Base-by-base conservation (phyloP, 1,140 invertebrate genomes). In the Bombus breviceps region DNA sequence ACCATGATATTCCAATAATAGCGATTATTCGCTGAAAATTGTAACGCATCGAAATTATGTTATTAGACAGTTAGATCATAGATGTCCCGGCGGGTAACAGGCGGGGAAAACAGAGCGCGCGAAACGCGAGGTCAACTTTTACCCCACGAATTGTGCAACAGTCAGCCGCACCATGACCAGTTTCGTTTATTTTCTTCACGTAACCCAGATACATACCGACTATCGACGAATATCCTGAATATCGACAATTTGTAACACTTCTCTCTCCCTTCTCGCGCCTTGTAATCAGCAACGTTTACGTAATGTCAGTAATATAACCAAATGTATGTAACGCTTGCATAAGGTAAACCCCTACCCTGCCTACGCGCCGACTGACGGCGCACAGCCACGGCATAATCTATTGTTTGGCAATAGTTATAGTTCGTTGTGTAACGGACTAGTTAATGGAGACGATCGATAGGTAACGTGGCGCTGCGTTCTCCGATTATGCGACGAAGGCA, bases 311-410 rank as follows among this genome's bases (percentile, higher is more conserved):
- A 94, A 94, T 94, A 92, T 94, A 94, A 94, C 93, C 93, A 94
- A 94, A 94, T 94, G 93, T 94, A 94, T 94, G 93, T 94, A 94
- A 94, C 90, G 92, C 93, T 94, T 94, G 93, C 93, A 93, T 94
- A 94, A 94, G 93, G 86, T 83, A 91, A 69, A 85, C 85, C 89
- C 86, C 89, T 88, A 90, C 88, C 83, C 86, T 85, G 86, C 86
- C 90, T 88, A 88, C 88, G 80, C 87, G 84, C 43, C 78, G 25
- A 76, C 74, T 80, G 69, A 73, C 90, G 81, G 79, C 86, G 86
- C 86, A 86, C 83, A 86, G 76, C 80, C 89, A 85, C 89, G 90
- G 85, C 86, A 91, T 93, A 93, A 92, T 93, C 93, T 92, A 94
- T 94, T 93, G 93, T 94, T 94, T 92, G 90, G 92, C 89, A 93